Conservation (phyloP, 2,797 vertebrate genomes). For the Microcaecilia unicolor region DNA sequence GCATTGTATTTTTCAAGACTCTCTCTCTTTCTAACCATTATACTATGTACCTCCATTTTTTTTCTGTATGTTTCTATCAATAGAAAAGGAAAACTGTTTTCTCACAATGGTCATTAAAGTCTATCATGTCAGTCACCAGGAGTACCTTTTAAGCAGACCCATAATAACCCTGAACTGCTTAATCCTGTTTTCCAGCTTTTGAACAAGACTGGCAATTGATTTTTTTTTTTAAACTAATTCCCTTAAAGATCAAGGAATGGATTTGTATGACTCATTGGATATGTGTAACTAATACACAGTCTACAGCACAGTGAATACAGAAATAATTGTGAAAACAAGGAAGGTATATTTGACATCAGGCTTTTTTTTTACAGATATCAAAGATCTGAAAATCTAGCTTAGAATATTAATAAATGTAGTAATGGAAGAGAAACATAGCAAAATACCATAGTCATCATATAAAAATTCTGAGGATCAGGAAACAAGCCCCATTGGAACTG, state of each 20-base stretch:
- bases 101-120: slow-evolving; percentile 14
- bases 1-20: neutral
- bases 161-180: slow-evolving; percentile 10
- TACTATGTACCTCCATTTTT: neutral
- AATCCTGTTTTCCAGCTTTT: slow-evolving; percentile 11
- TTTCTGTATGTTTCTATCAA: slow-evolving; percentile 14
- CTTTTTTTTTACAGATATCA: too few relatives aligned
- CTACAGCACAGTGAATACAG: slow-evolving; percentile 1
- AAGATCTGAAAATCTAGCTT: too few relatives aligned
- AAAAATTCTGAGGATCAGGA: too few relatives aligned
- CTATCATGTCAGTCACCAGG: slow-evolving; percentile 12
- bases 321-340: slow-evolving; percentile 5
- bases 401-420: too few relatives aligned
- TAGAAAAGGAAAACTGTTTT: slow-evolving; percentile 8
- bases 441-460: too few relatives aligned
- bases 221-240: slow-evolving; percentile 21
- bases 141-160: slow-evolving; percentile 16
- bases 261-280: neutral
- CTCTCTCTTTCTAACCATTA: slow-evolving; percentile 17
- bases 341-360: too few relatives aligned
- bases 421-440: too few relatives aligned
- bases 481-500: too few relatives aligned
- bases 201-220: slow-evolving; percentile 12
- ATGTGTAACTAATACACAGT: slow-evolving; percentile 13
- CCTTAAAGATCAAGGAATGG: slow-evolving; percentile 25